These are phyloP conservation scores for Nyctalus aviator DNA, from an alignment of 2,797 vertebrate genomes.

Conservation along the genomic window DNA sequence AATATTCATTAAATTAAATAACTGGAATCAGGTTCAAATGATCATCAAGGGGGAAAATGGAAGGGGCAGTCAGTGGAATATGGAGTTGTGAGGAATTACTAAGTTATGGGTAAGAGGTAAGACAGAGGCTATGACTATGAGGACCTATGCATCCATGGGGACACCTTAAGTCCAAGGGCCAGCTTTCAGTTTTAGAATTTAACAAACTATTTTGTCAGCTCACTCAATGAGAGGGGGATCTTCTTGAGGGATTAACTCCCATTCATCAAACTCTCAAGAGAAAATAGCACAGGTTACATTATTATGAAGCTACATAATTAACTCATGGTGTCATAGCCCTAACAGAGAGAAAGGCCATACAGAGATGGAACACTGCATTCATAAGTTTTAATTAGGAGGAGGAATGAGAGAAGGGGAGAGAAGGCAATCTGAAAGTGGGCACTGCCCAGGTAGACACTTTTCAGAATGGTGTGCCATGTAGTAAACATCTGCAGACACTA, in stretches of 20 bases:
- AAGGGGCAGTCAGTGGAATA: neutral
- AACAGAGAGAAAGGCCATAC: neutral
- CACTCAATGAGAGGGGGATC: neutral
- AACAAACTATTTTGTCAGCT: slow-evolving; percentile 45
- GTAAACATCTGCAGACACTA: slow-evolving; percentile 31
- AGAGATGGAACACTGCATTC: neutral
- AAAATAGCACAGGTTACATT: neutral
- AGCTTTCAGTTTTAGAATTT: slow-evolving; percentile 23
- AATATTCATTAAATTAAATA: slow-evolving; percentile 5
- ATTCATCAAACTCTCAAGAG: slow-evolving; percentile 6
- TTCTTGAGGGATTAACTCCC: slow-evolving; percentile 41
- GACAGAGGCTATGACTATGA: neutral
- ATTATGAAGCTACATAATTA: neutral
- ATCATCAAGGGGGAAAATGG: neutral
- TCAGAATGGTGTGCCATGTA: neutral
- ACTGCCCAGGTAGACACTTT: neutral
- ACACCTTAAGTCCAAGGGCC: neutral
- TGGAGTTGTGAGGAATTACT: neutral
- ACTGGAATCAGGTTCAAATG: slow-evolving; percentile 23
- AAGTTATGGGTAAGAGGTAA: neutral
- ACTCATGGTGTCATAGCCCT: neutral
- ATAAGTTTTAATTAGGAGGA: neutral
- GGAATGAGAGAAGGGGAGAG: neutral
- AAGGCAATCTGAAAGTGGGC: neutral
- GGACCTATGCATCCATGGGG: neutral